Evolutionary conservation across 2,888 invertebrate genomes (phyloP).

Genomic region (Acleris emargana): DNA sequence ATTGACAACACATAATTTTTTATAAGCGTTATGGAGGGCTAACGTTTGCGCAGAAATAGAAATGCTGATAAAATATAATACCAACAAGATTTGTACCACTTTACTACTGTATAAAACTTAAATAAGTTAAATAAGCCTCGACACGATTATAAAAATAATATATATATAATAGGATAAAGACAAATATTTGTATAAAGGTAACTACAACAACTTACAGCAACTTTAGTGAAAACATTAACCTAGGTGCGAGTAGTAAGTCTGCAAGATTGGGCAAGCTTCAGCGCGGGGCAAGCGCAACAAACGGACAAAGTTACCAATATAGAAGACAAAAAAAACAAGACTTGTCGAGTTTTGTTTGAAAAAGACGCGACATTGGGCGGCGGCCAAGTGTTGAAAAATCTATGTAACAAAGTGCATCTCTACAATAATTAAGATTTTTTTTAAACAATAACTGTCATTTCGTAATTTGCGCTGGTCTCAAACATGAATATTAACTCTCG

Average conservation of each 20-base stretch:
- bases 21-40: too few relatives aligned
- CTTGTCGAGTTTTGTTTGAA: not conserved
- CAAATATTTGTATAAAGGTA: too few relatives aligned
- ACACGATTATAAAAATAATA: too few relatives aligned
- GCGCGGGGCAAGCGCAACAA: not conserved
- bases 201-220: too few relatives aligned
- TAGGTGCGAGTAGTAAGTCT: not conserved
- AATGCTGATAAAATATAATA: too few relatives aligned
- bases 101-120: too few relatives aligned
- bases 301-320: conserved; percentile 1
- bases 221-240: too few relatives aligned
- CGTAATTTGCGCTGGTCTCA: not conserved
- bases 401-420: conserved; percentile 14
- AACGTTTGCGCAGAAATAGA: too few relatives aligned
- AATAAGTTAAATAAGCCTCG: too few relatives aligned
- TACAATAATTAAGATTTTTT: not conserved
- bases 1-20: too few relatives aligned
- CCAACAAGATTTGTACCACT: too few relatives aligned
- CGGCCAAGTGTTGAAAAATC: conserved; percentile 19
- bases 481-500: not conserved
- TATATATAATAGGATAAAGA: too few relatives aligned
- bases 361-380: conserved; percentile 17
- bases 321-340: conserved; percentile 1
- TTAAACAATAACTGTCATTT: conserved; percentile 15
- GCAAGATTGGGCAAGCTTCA: not conserved